Percentiles rank a stretch among this genome's conserved stretches.
These are phyloP conservation scores for Sarcophilus harrisii DNA, from an alignment of 2,797 vertebrate species.

Conservation along the genomic window DNA sequence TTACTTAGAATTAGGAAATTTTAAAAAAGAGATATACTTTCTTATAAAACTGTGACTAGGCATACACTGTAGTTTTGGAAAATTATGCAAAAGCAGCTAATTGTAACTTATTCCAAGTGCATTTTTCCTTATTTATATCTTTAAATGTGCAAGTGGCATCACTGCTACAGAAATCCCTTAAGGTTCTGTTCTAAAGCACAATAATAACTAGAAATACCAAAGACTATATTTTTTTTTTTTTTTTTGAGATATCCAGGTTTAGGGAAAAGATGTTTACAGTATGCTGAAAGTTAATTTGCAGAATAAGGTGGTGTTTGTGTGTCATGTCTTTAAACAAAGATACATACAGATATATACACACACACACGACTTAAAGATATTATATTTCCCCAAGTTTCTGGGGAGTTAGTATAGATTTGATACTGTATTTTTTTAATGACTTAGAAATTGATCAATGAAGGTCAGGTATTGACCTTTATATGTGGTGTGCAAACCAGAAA, in stretches of 20 bases:
- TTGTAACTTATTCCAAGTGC: slow-evolving; percentile 79
- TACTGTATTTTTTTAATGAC: slow-evolving; percentile 75
- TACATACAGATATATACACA: slow-evolving; percentile 60
- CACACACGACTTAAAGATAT: slow-evolving; percentile 68
- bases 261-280: slow-evolving; percentile 83
- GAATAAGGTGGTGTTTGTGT: slow-evolving; percentile 66
- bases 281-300: slow-evolving; percentile 76
- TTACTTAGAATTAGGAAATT: slow-evolving; percentile 73
- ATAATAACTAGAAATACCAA: slow-evolving; percentile 83
- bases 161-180: slow-evolving; percentile 65
- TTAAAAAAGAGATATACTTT: slow-evolving; percentile 69
- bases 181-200: slow-evolving; percentile 74
- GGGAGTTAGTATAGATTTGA: slow-evolving; percentile 69
- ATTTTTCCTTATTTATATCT: slow-evolving; percentile 77
- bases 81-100: slow-evolving; percentile 80
- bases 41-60: slow-evolving; percentile 81
- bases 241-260: slow-evolving; percentile 65
- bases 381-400: slow-evolving; percentile 61
- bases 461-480: slow-evolving; percentile 57
- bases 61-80: slow-evolving; percentile 79
- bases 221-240: slow-evolving; percentile 78
- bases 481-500: slow-evolving; percentile 70
- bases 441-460: slow-evolving; percentile 72
- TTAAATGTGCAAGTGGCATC: slow-evolving; percentile 68
- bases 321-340: slow-evolving; percentile 48